Percentiles rank a stretch among this genome's conserved stretches.
Evolutionary conservation across 2,888 invertebrate species (phyloP).

Genomic region (Thysanoteuthis rhombus): DNA sequence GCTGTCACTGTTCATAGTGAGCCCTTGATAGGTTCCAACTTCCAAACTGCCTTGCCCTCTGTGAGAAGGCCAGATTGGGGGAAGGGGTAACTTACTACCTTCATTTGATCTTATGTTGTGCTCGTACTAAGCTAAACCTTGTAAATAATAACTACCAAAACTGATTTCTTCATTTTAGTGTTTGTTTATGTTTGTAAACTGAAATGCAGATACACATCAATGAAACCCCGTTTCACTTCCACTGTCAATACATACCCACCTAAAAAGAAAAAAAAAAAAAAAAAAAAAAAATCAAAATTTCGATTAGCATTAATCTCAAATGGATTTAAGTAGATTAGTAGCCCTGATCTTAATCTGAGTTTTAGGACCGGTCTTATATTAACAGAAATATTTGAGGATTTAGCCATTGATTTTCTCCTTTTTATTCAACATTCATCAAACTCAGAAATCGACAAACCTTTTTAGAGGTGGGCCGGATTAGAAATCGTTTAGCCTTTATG

Average conservation of each 20-base stretch:
- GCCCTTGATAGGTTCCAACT: too few relatives aligned
- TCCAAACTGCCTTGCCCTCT: too few relatives aligned
- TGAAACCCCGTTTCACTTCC: neutral
- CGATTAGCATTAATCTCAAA: neutral
- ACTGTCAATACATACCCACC: neutral
- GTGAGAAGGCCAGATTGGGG: too few relatives aligned
- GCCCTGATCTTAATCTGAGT: neutral
- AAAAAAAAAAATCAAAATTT: neutral
- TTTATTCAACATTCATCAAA: neutral
- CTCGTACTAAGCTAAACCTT: too few relatives aligned
- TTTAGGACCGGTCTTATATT: neutral
- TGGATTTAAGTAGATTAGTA: neutral
- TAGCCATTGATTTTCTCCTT: neutral
- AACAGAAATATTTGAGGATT: neutral
- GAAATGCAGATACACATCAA: neutral
- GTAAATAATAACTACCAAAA: neutral
- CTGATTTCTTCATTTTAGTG: neutral
- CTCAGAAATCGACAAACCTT: neutral
- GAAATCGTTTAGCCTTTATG: too few relatives aligned
- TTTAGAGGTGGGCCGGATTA: too few relatives aligned
- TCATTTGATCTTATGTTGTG: too few relatives aligned
- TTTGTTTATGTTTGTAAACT: neutral
- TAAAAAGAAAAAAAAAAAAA: too few relatives aligned
- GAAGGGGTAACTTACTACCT: too few relatives aligned
- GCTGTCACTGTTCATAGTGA: too few relatives aligned